These are phyloP conservation scores for Galbula dea DNA, from an alignment of 2,113 vertebrate species.

Conservation along the genomic window DNA sequence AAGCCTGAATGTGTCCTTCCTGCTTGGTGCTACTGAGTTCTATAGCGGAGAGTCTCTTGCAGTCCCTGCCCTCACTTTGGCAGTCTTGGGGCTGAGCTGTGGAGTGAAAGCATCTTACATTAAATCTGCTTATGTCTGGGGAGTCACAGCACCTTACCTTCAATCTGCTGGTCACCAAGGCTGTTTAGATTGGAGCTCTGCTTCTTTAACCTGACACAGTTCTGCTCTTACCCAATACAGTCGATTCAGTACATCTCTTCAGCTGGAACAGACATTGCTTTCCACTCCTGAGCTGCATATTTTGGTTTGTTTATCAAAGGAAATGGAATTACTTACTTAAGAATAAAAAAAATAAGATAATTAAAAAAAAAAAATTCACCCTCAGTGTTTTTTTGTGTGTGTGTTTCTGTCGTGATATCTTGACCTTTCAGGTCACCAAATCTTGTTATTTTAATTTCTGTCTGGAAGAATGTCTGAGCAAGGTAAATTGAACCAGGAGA, in stretches of 20 bases:
- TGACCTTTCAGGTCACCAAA: constrained; percentile 67
- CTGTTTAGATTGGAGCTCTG: neutral
- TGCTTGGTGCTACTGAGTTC: neutral
- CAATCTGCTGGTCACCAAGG: neutral
- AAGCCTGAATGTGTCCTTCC: neutral
- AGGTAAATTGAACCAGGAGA: constrained; percentile 70
- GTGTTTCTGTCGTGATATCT: constrained; percentile 32
- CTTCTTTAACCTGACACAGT: neutral
- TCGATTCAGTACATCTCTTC: neutral
- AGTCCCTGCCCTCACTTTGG: neutral
- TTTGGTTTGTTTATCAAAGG: neutral
- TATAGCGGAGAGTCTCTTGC: neutral
- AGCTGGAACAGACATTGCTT: neutral
- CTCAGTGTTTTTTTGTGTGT: constrained; percentile 11
- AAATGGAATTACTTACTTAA: neutral
- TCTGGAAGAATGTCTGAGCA: constrained; percentile 81
- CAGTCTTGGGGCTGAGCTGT: neutral
- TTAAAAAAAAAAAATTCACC: neutral
- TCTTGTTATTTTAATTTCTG: constrained; percentile 68
- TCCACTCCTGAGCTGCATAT: neutral
- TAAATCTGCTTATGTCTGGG: neutral
- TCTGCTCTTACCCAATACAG: neutral
- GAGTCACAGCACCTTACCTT: neutral
- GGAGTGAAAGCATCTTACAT: neutral
- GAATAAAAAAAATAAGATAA: neutral